These are phyloP conservation scores for Linepithema humile DNA, from an alignment of 1,140 invertebrate genomes.

Conservation along the genomic window DNA sequence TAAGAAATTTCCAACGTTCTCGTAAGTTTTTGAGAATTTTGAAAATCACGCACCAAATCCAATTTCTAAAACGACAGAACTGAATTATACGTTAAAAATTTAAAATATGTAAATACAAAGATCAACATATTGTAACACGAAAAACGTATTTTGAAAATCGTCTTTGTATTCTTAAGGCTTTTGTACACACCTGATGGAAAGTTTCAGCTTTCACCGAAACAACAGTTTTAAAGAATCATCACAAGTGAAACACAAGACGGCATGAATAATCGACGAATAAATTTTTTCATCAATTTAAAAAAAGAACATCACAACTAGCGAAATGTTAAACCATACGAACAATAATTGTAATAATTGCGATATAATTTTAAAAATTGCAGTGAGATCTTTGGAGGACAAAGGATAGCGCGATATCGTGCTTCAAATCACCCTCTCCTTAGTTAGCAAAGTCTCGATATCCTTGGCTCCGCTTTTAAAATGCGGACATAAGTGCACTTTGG, in stretches of 20 bases:
- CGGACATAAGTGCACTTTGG: conserved; percentile 63
- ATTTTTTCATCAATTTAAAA: neutral
- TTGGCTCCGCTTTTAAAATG: conserved; percentile 63
- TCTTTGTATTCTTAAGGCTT: conserved; percentile 67
- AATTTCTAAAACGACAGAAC: neutral
- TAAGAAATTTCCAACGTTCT: neutral
- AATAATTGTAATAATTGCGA: too few species aligned
- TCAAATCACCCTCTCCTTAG: conserved; percentile 50
- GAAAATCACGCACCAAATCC: neutral
- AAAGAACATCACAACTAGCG: neutral
- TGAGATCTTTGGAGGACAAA: conserved; percentile 46
- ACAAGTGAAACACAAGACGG: neutral
- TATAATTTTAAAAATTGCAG: conserved; percentile 39
- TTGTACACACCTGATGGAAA: conserved; percentile 70
- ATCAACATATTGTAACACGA: too few species aligned
- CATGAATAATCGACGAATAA: neutral
- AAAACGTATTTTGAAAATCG: conserved; percentile 58
- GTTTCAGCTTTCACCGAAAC: conserved; percentile 55
- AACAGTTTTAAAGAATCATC: conserved; percentile 48
- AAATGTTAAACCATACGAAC: too few species aligned
- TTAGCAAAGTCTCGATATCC: conserved; percentile 61
- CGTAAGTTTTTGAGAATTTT: neutral
- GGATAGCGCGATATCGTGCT: conserved; percentile 36
- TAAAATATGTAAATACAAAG: conserved; percentile 30
- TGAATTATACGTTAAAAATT: neutral